A percentile compares a stretch with the other conserved stretches of the same genome.
phyloP scores from a whole-genome alignment of 2,797 vertebrate species.

The Cyprinella venusta region DNA sequence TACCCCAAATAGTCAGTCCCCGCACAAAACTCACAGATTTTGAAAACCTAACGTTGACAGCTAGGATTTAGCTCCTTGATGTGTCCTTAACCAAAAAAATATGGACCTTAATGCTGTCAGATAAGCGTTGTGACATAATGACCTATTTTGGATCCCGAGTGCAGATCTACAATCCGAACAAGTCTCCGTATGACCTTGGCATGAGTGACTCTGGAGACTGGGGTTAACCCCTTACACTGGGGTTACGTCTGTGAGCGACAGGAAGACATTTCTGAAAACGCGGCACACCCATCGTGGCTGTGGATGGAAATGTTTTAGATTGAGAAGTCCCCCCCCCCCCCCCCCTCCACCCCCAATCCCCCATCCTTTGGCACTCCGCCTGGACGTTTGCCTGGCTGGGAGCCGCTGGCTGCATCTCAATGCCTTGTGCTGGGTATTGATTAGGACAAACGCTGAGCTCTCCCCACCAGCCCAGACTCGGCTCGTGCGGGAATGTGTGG shows the following conservation, averaged over 20 bases:
- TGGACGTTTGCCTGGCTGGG: conserved; percentile 65
- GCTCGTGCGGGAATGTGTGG: conserved; percentile 60
- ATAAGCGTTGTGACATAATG: background rate
- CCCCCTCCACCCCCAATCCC: background rate
- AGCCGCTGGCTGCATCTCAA: conserved; percentile 70
- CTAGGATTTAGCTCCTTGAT: background rate
- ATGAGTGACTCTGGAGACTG: conserved; percentile 13
- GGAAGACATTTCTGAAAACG: conserved; percentile 22
- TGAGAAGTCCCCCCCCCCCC: conserved; percentile 18
- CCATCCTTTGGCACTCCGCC: conserved; percentile 68
- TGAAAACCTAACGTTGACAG: too few species aligned
- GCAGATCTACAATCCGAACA: background rate
- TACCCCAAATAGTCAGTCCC: too few species aligned
- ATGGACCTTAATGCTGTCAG: background rate
- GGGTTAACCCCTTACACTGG: too few species aligned
- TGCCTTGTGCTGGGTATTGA: conserved; percentile 74
- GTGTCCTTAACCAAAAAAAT: background rate
- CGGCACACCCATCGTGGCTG: conserved; percentile 1
- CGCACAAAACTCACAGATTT: too few species aligned
- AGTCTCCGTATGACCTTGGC: background rate
- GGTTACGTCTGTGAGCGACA: background rate
- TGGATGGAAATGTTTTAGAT: conserved; percentile 31
- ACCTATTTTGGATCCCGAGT: background rate
- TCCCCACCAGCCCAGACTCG: conserved; percentile 61
- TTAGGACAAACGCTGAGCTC: conserved; percentile 67